Evolutionary conservation across 1,140 invertebrate species (phyloP).

Genomic region (Centruroides vittatus): DNA sequence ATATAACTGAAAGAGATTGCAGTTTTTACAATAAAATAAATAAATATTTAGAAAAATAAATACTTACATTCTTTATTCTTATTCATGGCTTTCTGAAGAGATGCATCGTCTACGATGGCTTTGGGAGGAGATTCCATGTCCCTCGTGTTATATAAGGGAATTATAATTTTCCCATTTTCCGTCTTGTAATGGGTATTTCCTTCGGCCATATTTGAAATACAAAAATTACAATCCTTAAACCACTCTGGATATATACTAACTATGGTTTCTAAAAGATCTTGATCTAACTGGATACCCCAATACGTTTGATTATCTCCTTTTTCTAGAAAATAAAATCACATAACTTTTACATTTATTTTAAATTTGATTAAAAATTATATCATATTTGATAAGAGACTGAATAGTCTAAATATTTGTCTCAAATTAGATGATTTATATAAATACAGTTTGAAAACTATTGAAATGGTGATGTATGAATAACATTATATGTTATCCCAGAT

Average conservation of each 20-base stretch:
- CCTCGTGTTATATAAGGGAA: background rate
- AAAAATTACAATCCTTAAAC: conserved; percentile 45
- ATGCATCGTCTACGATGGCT: conserved; percentile 82
- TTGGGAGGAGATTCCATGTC: conserved; percentile 33
- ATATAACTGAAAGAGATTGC: no score
- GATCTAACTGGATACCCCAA: conserved; percentile 77
- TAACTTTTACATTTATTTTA: no score
- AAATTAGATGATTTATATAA: no score
- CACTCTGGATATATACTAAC: conserved; percentile 79
- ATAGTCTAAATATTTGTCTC: no score
- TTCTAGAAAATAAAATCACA: conserved; percentile 2
- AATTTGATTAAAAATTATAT: no score
- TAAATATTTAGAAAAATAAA: background rate
- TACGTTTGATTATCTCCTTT: conserved; percentile 30
- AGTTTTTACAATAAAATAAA: no score
- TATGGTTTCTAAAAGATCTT: conserved; percentile 74
- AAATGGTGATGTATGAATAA: no score
- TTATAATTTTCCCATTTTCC: conserved; percentile 3
- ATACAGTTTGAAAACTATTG: no score
- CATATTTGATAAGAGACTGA: no score
- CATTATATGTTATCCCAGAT: no score
- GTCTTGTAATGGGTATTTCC: no score
- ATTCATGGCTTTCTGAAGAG: conserved; percentile 81
- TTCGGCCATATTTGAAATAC: no score
- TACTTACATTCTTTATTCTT: conserved; percentile 77